Evolutionary conservation across 2,888 invertebrate species (phyloP).

Genomic region (Meganola albula): DNA sequence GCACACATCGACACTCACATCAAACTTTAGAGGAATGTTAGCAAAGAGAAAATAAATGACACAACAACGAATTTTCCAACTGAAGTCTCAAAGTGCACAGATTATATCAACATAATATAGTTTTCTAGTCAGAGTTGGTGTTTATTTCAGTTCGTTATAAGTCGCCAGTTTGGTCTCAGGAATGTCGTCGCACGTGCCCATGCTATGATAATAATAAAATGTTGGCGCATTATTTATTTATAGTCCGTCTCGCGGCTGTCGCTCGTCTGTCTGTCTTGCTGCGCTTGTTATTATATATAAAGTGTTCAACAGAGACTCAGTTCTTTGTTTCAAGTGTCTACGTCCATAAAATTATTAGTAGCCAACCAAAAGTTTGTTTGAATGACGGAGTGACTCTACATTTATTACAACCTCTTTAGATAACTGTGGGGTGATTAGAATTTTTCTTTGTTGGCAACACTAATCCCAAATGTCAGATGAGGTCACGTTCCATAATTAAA

Average conservation of each 20-base stretch:
- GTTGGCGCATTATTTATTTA: slow-evolving; percentile 78
- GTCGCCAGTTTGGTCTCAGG: slow-evolving; percentile 56
- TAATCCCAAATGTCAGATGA: slow-evolving; percentile 18
- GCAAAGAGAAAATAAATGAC: too few relatives aligned
- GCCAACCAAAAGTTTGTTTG: too few relatives aligned
- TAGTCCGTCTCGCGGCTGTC: slow-evolving; percentile 75
- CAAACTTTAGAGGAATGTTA: too few relatives aligned
- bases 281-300: slow-evolving; percentile 51
- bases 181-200: slow-evolving; percentile 73
- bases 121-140: slow-evolving; percentile 31
- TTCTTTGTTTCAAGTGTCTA: slow-evolving; percentile 27
- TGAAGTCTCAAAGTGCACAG: too few relatives aligned
- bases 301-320: slow-evolving; percentile 27
- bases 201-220: slow-evolving; percentile 76
- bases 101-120: too few relatives aligned
- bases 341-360: too few relatives aligned
- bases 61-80: too few relatives aligned
- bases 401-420: too few relatives aligned
- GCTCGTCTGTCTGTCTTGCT: slow-evolving; percentile 69
- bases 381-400: too few relatives aligned
- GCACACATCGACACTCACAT: too few relatives aligned
- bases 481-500: slow-evolving; percentile 23
- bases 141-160: slow-evolving; percentile 51
- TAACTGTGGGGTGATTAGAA: too few relatives aligned
- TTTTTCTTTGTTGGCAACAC: too few relatives aligned